These are phyloP conservation scores for Acrocephalus scirpaceus DNA, from an alignment of 2,797 vertebrate species.

Conservation along the genomic window DNA sequence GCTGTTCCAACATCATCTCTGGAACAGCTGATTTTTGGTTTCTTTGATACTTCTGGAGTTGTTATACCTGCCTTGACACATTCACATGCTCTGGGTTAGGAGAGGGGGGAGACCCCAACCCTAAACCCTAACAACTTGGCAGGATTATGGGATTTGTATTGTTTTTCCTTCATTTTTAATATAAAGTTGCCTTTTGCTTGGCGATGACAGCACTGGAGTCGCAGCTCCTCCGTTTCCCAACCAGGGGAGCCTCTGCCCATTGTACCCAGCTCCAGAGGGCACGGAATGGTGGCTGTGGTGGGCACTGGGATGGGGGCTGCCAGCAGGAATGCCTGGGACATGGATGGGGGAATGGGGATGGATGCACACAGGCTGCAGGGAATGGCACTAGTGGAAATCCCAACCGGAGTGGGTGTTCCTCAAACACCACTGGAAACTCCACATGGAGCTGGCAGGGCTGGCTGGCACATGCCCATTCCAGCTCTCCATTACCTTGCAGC, in stretches of 20 bases:
- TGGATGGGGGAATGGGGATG: not conserved
- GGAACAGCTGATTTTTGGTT: not conserved
- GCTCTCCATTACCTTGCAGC: not conserved
- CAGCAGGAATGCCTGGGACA: not conserved
- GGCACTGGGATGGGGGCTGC: not conserved
- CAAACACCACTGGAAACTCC: not conserved
- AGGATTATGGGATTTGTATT: not conserved
- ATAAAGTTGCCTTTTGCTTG: not conserved
- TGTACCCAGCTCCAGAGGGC: not conserved
- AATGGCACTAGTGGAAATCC: not conserved
- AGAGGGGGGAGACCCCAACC: not conserved
- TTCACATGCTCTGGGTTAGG: not conserved
- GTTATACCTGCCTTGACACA: not conserved
- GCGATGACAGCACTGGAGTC: slow-evolving; percentile 20
- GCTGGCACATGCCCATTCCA: fast-evolving
- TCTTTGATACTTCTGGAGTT: not conserved
- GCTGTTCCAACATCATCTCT: not conserved
- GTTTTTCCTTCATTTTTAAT: not conserved
- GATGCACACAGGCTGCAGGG: not conserved
- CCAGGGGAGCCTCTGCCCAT: not conserved
- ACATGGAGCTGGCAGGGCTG: not conserved
- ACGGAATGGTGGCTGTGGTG: fast-evolving
- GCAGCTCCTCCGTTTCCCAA: not conserved
- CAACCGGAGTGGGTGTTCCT: fast-evolving
- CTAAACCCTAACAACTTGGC: not conserved